Conservation (phyloP, 2,888 invertebrate genomes). For the Sepioteuthis lessoniana region DNA sequence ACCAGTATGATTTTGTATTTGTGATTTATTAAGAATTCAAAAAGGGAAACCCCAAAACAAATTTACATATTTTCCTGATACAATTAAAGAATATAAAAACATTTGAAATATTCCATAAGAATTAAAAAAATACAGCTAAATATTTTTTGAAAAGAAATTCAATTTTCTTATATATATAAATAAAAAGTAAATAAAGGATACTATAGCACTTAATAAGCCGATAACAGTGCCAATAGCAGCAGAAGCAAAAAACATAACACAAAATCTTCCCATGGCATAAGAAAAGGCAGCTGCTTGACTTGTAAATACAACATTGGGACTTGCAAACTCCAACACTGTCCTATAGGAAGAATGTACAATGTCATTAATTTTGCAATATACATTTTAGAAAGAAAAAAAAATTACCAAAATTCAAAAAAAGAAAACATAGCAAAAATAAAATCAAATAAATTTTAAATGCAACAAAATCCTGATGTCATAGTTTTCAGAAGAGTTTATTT, state of each 20-base stretch:
- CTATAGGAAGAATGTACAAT: constrained; percentile 58
- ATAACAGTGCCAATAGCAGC: constrained; percentile 96
- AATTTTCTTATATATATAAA: not conserved
- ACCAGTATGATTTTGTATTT: too few relatives aligned
- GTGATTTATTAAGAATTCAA: too few relatives aligned
- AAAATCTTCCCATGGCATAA: constrained; percentile 89
- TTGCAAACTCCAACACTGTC: constrained; percentile 72
- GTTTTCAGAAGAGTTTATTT: too few relatives aligned
- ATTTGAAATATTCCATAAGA: not conserved
- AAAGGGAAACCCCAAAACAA: too few relatives aligned
- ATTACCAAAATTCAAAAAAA: too few relatives aligned
- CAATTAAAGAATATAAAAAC: too few relatives aligned
- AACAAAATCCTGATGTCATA: too few relatives aligned
- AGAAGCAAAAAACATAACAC: constrained; percentile 98
- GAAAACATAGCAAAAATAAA: not conserved
- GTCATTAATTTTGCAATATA: not conserved
- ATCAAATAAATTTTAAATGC: not conserved
- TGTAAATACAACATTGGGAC: constrained; percentile 75
- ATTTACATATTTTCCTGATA: too few relatives aligned
- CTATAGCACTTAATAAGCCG: constrained; percentile 84
- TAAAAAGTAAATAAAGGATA: constrained; percentile 71
- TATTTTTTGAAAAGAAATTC: not conserved
- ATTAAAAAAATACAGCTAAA: not conserved
- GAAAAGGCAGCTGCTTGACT: constrained; percentile 82
- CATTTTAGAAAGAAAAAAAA: too few relatives aligned